Evolutionary conservation across 1,140 invertebrate genomes (phyloP), one percentile per base, ranked within the genome.

Genomic region (Cherax quadricarinatus): DNA sequence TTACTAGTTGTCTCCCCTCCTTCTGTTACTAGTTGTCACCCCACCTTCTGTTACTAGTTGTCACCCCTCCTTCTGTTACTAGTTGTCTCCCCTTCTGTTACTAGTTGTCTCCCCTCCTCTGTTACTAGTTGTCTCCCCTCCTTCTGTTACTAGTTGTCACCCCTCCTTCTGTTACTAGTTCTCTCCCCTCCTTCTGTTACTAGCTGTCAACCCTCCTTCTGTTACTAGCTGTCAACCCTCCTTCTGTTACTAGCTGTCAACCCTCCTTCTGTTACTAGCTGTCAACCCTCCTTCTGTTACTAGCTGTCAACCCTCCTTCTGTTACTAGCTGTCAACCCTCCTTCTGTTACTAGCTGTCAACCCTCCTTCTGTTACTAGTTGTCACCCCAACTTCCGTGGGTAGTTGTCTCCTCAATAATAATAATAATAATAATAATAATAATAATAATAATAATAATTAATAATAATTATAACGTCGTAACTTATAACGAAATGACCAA

Each of bases 231-330:
- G 30, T 41, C 30, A 41, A 0, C 30, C 30, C 30, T 41, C 30
- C 30, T n/a, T n/a, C n/a, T 41, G 30, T 41, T 41, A 2, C 30
- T 41, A 41, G 30, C 2, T 41, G 30, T 41, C 30, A 41, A 0
- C 30, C 30, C 30, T 30, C 41, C 14, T 49, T 70, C 62, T 18
- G 10, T 24, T 57, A 21, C 14, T 57, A 51, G 18, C 6, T 48
- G 66, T 62, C 73, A 41, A 4, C 62, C 49, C 84, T 51, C 84
- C 21, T 66, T 49, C 83, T 86, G 57, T 62, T 57, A 30, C 83
- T 41, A 41, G 30, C 2, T 41, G 30, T 41, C 30, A 1, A 0
- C 66, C 83, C 57, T 57, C 57, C 51, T 85, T 41, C 24, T 48
- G 10, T 51, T 30, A 2, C 16, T 16, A 48, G 48, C 7, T 14